Base-by-base conservation (phyloP, 2,113 vertebrate species). In the Excalfactoria chinensis region DNA sequence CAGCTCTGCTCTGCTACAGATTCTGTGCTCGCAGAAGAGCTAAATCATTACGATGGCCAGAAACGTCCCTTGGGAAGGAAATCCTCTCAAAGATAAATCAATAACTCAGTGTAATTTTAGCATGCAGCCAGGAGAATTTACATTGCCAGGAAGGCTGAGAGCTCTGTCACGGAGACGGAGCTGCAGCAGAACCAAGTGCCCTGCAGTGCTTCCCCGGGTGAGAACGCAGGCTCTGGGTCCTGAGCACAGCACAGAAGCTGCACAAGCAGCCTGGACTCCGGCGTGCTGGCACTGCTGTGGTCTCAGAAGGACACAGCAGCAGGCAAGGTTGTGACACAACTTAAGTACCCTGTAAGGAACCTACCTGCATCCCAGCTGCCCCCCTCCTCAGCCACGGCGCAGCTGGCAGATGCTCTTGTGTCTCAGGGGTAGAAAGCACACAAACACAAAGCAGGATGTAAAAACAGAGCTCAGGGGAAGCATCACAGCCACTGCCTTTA, bases 71-170 rank as follows among this genome's bases (percentile, higher is more conserved):
- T 2, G 40, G 96, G 95, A 97, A 96, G 95, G 93, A 97, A 95
- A 96, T 94, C 94, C 96, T 97, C 93, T 92, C 93, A 96, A 96
- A 97, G 85, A 95, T 97, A 97, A 97, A 98, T 97, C 96, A 97
- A 94, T 96, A 93, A 72, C 91, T 95, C 94, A 60, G 81, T 90
- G 90, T 92, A 96, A 96, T 96, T 97, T 97, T 95, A 97, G 92
- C 96, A 93, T 75, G 84, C 90, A 95, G 88, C 67, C 77, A 95
- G 64, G 72, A 96, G 92, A 74, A 91, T 86, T 91, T 88, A 87
- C 93, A 95, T 97, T 97, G 97, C 90, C 93, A 97, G 95, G 94
- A 96, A 97, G 64, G 84, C 74, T 93, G 91, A 97, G 91, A 84
- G 91, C 40, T 92, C 82, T 8, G 73, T 49, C 91, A 92, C 16